Evolutionary conservation across 23 tunicate genomes (phyloP).

Genomic region (Diplosoma virens): DNA sequence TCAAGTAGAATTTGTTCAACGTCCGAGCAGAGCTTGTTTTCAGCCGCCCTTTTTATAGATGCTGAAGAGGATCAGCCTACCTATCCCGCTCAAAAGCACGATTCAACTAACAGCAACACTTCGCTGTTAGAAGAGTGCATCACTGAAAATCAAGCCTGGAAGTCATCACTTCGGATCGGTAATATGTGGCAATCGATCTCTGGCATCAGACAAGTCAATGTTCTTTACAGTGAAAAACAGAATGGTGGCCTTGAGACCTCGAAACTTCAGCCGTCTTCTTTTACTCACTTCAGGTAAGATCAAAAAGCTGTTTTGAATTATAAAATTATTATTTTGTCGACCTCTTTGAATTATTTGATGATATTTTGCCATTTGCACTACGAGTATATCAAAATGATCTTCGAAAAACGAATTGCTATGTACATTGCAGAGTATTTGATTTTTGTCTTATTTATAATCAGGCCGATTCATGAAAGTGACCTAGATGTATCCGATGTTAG

Average conservation of each 20-base stretch:
- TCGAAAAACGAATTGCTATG: not conserved
- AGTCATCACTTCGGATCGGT: slow-evolving; percentile 73
- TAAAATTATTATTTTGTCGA: too few species aligned
- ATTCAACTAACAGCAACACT: not conserved
- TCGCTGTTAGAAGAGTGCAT: slow-evolving; percentile 43
- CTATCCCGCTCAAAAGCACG: not conserved
- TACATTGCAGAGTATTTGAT: not conserved
- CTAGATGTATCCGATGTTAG: slow-evolving; percentile 1
- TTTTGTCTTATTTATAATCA: not conserved
- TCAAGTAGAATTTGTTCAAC: not conserved
- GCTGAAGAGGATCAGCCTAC: not conserved
- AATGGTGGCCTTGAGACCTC: not conserved
- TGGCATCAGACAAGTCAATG: slow-evolving; percentile 77
- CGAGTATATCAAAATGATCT: too few species aligned
- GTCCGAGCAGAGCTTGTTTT: not conserved
- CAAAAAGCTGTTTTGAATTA: not conserved
- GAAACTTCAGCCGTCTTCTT: slow-evolving; percentile 52
- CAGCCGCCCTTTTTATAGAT: not conserved
- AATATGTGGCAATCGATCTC: slow-evolving; percentile 81
- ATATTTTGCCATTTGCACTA: too few species aligned
- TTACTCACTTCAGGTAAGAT: slow-evolving; percentile 77
- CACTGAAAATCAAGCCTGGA: slow-evolving; percentile 82
- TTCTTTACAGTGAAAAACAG: slow-evolving; percentile 82
- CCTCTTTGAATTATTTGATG: too few species aligned
- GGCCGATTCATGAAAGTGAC: slow-evolving; percentile 39